Percentiles rank a stretch among this genome's conserved stretches.
Conservation (phyloP, 1,140 invertebrate genomes). For the Drosophila suzukii region DNA sequence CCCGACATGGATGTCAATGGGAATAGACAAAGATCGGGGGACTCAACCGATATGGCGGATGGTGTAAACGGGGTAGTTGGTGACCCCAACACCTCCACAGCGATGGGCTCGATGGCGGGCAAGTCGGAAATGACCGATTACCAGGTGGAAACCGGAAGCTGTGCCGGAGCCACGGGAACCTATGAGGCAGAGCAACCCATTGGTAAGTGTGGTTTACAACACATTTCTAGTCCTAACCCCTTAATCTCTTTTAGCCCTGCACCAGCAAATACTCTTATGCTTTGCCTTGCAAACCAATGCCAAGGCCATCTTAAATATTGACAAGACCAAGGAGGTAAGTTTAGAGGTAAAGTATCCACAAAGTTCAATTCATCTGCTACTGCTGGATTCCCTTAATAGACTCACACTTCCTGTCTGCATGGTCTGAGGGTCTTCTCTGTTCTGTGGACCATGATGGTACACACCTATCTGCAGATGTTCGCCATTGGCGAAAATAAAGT, state of each 20-base stretch:
- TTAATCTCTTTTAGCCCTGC: constrained; percentile 69
- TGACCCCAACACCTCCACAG: constrained; percentile 28
- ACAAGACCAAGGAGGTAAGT: constrained; percentile 83
- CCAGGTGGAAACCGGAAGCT: constrained; percentile 72
- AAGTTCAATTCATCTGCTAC: constrained; percentile 3
- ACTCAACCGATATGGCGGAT: constrained; percentile 1
- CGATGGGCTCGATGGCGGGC: not conserved
- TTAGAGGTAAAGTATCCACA: not conserved
- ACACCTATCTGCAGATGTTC: constrained; percentile 93
- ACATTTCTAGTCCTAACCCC: not conserved
- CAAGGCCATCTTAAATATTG: constrained; percentile 87
- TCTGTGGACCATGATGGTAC: constrained; percentile 96
- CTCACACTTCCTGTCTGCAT: constrained; percentile 91
- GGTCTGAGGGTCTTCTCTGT: constrained; percentile 93
- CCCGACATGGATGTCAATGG: constrained; percentile 33
- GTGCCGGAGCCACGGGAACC: constrained; percentile 61
- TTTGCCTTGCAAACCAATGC: constrained; percentile 86
- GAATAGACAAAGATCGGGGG: constrained; percentile 32
- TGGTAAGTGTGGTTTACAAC: constrained; percentile 33
- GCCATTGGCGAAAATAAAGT: constrained; percentile 89
- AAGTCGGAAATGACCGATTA: constrained; percentile 70
- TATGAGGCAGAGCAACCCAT: constrained; percentile 75
- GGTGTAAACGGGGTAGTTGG: not conserved
- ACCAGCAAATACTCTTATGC: constrained; percentile 84
- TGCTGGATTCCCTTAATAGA: constrained; percentile 72